These are phyloP conservation scores for Monopis laevigella DNA, from an alignment of 2,888 invertebrate species.

Conservation along the genomic window DNA sequence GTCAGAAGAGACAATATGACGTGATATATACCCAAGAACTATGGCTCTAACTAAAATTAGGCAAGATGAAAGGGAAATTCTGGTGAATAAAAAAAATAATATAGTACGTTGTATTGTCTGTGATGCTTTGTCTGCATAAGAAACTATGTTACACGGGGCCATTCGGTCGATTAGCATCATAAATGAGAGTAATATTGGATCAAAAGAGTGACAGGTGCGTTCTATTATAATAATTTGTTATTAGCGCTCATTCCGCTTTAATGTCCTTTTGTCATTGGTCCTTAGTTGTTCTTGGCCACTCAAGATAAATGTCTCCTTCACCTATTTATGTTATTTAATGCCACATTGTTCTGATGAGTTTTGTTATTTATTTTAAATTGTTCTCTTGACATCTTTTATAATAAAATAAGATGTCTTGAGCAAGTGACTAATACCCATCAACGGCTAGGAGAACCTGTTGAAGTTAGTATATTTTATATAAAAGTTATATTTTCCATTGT, in stretches of 20 bases:
- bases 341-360: no score
- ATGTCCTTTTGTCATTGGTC: slow-evolving; percentile 43
- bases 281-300: slow-evolving; percentile 6
- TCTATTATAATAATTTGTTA: slow-evolving; percentile 63
- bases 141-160: slow-evolving; percentile 48
- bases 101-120: slow-evolving; percentile 53
- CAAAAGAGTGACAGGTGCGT: slow-evolving; percentile 66
- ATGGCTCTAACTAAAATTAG: slow-evolving; percentile 64
- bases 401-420: no score
- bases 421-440: no score
- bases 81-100: slow-evolving; percentile 59
- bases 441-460: no score
- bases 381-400: no score
- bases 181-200: slow-evolving; percentile 66
- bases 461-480: no score
- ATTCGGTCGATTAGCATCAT: slow-evolving; percentile 63
- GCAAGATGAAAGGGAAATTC: slow-evolving; percentile 61
- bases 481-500: no score
- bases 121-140: slow-evolving; percentile 50
- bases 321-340: no score
- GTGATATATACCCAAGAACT: slow-evolving; percentile 57
- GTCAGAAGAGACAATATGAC: slow-evolving; percentile 56
- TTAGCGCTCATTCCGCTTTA: slow-evolving; percentile 44
- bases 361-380: no score
- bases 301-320: no score